phyloP scores from a whole-genome alignment of 1,140 invertebrate genomes.

The Drosophila nebulosa region DNA sequence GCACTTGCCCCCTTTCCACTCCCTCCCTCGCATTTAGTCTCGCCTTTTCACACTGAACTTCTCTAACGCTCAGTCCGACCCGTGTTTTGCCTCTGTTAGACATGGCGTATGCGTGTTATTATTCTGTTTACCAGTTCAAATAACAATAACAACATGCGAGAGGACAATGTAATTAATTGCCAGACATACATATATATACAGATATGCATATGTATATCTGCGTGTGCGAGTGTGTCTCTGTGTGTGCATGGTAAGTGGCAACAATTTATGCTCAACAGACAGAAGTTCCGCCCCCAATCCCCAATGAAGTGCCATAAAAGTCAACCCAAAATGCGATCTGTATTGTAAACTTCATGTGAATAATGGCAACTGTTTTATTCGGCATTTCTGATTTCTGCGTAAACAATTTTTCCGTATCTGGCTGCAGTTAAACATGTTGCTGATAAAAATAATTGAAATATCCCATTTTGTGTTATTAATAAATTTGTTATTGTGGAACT shows the following conservation, averaged over 20 bases:
- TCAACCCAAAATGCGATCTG: constrained; percentile 5
- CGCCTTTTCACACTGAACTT: not conserved
- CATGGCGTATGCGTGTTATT: constrained; percentile 22
- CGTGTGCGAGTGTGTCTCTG: not conserved
- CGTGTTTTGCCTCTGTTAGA: not conserved
- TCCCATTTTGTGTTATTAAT: not conserved
- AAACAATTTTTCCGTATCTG: not conserved
- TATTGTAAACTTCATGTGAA: constrained; percentile 10
- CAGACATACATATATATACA: constrained; percentile 8
- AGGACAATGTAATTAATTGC: constrained; percentile 10
- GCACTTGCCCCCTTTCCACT: not conserved
- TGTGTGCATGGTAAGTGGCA: constrained; percentile 2
- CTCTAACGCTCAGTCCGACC: not conserved
- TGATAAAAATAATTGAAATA: not conserved
- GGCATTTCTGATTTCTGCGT: constrained; percentile 1
- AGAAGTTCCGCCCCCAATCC: not conserved
- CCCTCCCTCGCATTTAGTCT: not conserved
- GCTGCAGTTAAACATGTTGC: not conserved
- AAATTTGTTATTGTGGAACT: too few species aligned
- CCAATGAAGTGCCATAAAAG: constrained; percentile 7
- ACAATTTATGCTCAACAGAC: constrained; percentile 6
- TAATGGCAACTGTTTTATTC: constrained; percentile 1
- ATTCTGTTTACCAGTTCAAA: constrained; percentile 3
- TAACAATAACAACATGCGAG: constrained; percentile 9
- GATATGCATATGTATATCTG: not conserved